phyloP scores from a whole-genome alignment of 2,888 invertebrate genomes.

The Drosophila fulvimacula region DNA sequence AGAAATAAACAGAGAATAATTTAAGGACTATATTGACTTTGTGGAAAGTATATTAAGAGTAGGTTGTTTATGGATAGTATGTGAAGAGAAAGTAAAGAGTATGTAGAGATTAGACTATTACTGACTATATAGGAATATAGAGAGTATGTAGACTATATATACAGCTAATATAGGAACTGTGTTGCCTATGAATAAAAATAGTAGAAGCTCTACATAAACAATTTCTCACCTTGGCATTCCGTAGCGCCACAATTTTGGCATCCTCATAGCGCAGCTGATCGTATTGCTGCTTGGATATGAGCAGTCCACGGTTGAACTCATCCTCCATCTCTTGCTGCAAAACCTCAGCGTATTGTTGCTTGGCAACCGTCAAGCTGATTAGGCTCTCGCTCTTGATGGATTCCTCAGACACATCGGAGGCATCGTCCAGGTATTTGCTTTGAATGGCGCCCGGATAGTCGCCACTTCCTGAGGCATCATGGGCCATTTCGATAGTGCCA shows the following conservation, averaged over 20 bases:
- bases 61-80: neutral
- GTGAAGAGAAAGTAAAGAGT: neutral
- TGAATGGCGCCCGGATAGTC: conserved; percentile 50
- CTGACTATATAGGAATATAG: neutral
- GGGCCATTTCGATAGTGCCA: conserved; percentile 39
- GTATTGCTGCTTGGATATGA: conserved; percentile 86
- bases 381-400: conserved; percentile 64
- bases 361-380: conserved; percentile 74
- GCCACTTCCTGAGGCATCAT: conserved; percentile 45
- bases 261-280: conserved; percentile 86
- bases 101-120: neutral
- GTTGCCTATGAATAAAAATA: neutral
- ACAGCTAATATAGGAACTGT: neutral
- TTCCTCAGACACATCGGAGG: conserved; percentile 75
- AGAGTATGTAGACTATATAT: neutral
- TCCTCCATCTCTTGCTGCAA: conserved; percentile 78
- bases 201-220: neutral
- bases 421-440: conserved; percentile 69
- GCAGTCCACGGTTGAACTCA: conserved; percentile 84
- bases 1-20: too few species aligned
- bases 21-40: neutral
- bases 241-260: conserved; percentile 86
- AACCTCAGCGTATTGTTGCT: conserved; percentile 71
- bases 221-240: conserved; percentile 85
- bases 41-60: neutral